phyloP scores from a whole-genome alignment of 2,797 vertebrate species.

The Rhinophrynus dorsalis region DNA sequence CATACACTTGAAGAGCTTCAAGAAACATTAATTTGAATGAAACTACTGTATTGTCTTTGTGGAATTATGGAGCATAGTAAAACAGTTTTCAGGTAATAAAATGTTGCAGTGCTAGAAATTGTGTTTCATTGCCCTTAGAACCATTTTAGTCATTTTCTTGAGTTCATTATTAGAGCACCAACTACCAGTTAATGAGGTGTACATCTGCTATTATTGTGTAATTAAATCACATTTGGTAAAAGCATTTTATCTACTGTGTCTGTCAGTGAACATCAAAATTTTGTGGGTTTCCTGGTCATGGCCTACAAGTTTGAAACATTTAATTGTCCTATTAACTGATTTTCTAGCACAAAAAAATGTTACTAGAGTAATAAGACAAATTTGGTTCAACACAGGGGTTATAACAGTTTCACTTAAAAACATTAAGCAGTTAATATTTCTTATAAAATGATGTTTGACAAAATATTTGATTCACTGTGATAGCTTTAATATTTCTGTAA shows the following conservation, averaged over 20 bases:
- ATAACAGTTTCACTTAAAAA: no score
- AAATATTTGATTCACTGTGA: no score
- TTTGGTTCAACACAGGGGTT: no score
- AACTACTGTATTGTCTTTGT: background rate
- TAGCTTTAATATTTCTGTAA: no score
- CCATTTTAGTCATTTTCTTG: background rate
- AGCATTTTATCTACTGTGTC: constrained; percentile 22
- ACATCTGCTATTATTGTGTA: constrained; percentile 14
- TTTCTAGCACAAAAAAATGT: no score
- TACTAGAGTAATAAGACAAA: no score
- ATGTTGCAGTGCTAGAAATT: background rate
- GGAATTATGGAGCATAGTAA: background rate
- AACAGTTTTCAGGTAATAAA: background rate
- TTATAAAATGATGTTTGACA: background rate
- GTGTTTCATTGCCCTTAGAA: background rate
- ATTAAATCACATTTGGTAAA: constrained; percentile 27
- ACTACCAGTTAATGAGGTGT: constrained; percentile 20
- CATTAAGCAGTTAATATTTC: background rate
- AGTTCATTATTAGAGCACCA: constrained; percentile 8
- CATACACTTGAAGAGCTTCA: no score
- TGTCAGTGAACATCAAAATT: constrained; percentile 10
- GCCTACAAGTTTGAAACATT: background rate
- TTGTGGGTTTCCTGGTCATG: background rate
- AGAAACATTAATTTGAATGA: no score
- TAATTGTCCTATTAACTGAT: background rate